Evolutionary conservation across 1,140 invertebrate species (phyloP).

Genomic region (Trichonephila clavata): DNA sequence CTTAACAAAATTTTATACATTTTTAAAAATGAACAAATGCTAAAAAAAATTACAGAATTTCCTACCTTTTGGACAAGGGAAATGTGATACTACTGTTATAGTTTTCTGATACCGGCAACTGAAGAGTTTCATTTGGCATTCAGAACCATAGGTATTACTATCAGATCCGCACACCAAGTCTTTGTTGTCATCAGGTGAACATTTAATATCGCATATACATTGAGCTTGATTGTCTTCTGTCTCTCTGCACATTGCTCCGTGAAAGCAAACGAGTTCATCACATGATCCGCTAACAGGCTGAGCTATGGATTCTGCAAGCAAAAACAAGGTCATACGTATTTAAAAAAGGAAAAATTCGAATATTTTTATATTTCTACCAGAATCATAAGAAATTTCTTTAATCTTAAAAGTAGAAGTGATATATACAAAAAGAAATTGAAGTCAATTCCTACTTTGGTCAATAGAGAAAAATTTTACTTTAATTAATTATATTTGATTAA

Average conservation of each 20-base stretch:
- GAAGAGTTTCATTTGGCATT: slow-evolving; percentile 88
- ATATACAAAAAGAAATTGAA: too few relatives aligned
- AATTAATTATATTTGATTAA: too few relatives aligned
- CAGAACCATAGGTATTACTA: slow-evolving; percentile 89
- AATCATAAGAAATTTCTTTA: too few relatives aligned
- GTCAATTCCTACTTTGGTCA: too few relatives aligned
- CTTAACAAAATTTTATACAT: too few relatives aligned
- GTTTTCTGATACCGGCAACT: slow-evolving; percentile 91
- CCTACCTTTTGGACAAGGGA: slow-evolving; percentile 82
- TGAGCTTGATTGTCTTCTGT: slow-evolving; percentile 87
- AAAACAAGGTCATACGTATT: too few relatives aligned
- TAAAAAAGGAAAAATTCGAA: too few relatives aligned
- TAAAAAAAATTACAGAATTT: background rate
- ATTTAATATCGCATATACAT: slow-evolving; percentile 81
- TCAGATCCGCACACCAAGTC: slow-evolving; percentile 89
- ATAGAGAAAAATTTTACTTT: too few relatives aligned
- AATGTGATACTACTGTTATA: slow-evolving; percentile 89
- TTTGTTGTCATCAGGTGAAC: slow-evolving; percentile 79
- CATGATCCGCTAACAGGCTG: slow-evolving; percentile 85
- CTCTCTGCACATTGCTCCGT: slow-evolving; percentile 90
- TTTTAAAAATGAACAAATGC: too few relatives aligned
- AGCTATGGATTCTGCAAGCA: slow-evolving; percentile 71
- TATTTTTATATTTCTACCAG: too few relatives aligned
- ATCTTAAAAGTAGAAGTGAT: too few relatives aligned
- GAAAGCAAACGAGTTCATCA: slow-evolving; percentile 89